Base-by-base conservation (phyloP, 1,140 invertebrate species). In the Microplitis mediator region DNA sequence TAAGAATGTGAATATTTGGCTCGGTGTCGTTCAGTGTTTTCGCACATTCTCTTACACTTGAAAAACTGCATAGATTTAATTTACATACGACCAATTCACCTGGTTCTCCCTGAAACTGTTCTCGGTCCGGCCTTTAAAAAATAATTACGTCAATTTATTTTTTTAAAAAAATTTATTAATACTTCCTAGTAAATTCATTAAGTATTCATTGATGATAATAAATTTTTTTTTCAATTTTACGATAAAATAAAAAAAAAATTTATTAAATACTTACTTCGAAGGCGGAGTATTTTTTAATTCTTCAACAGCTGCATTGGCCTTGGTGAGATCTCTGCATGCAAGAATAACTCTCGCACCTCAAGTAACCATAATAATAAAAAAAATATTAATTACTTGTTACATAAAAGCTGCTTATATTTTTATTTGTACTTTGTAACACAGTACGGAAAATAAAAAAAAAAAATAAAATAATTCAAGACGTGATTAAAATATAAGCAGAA, bases 41-140 rank as follows among this genome's bases (percentile, higher is more conserved):
- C 9, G 91, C 93, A 80, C 93, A 96, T 75, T 91, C 85, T 71
- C 90, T 84, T 0, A 97, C 90, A 23, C 94, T 95, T 32, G 88
- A 85, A 8, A 96, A 84, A 9, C 91, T 95, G 2, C 88, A 83
- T 0, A 97, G 87, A 84, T 96, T 91, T 50, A 95, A 87, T 77
- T 91, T 86, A 63, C 89, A 87, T 0, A 93, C 76, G 0, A 88
- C 74, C 4, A 93, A 77, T 73, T 89, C 84, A n/a, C 92, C 90
- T 9, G 86, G 82, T 32, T 89, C 86, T 3, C 85, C 78, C 35
- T 87, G 65, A 60, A 81, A 82, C 32, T 82, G 77, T 39, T 77
- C 74, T 23, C 82, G 60, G 4, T 80, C 70, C n/a, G 77, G 56
- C 35, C 83, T 85, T 63, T 6, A 78, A 74, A 36, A 70, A 54